Percentiles rank a stretch among this genome's conserved stretches.
Conservation (phyloP, 2,797 vertebrate genomes). For the Sarcophilus harrisii region DNA sequence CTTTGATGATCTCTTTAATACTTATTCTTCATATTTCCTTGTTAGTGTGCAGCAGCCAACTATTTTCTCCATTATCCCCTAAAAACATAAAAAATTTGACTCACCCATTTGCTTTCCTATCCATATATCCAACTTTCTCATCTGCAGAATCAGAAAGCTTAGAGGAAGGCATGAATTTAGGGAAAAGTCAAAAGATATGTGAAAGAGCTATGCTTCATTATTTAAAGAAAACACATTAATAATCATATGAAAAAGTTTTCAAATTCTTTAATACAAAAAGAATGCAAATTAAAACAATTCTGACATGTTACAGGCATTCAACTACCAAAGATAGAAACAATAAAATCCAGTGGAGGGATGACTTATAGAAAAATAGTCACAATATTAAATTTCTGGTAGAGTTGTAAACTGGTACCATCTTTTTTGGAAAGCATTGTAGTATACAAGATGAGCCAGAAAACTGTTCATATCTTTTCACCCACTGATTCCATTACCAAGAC, state of each 20-base stretch:
- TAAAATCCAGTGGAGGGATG: background rate
- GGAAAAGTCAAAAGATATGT: background rate
- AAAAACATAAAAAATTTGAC: background rate
- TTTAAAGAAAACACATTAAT: background rate
- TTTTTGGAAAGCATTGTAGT: background rate
- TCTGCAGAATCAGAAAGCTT: background rate
- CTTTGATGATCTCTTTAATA: background rate
- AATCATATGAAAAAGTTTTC: background rate
- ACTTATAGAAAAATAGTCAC: background rate
- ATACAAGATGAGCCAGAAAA: background rate
- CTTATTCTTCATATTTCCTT: background rate
- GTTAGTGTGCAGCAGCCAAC: background rate
- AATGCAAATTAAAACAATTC: background rate
- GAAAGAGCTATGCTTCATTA: background rate
- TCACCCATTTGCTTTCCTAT: background rate
- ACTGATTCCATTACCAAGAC: background rate
- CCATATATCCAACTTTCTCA: background rate
- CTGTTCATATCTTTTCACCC: background rate
- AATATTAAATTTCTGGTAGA: background rate
- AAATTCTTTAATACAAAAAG: background rate
- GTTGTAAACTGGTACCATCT: background rate
- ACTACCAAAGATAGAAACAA: background rate
- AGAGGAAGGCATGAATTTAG: background rate
- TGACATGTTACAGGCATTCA: background rate
- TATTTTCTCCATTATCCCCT: background rate